Percentiles rank a stretch among this genome's conserved stretches.
These are phyloP conservation scores for Timema podura DNA, from an alignment of 2,888 invertebrate genomes.

Conservation along the genomic window DNA sequence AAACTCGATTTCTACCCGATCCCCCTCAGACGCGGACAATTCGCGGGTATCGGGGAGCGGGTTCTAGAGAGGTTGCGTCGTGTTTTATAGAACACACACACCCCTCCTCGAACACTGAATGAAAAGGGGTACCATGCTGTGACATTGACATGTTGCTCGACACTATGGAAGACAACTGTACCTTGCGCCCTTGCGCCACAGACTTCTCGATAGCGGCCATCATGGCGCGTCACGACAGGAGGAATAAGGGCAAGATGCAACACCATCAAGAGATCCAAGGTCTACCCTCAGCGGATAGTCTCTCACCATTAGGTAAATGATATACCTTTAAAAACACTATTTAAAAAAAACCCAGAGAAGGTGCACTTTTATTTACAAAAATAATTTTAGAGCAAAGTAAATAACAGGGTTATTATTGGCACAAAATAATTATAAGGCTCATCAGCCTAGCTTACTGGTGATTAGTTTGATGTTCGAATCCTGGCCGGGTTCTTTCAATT, in stretches of 20 bases:
- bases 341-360: no score
- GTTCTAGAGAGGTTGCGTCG: neutral
- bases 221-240: slow-evolving; percentile 68
- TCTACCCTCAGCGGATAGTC: slow-evolving; percentile 24
- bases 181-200: slow-evolving; percentile 71
- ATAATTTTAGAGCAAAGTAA: neutral
- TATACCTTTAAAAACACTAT: no score
- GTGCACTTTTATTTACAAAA: neutral
- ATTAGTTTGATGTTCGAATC: no score
- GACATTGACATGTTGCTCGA: slow-evolving; percentile 26
- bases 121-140: slow-evolving; percentile 9
- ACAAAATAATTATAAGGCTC: neutral
- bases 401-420: neutral
- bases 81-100: neutral
- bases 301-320: slow-evolving; percentile 45
- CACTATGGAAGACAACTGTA: slow-evolving; percentile 30
- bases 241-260: slow-evolving; percentile 36
- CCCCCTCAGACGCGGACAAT: neutral
- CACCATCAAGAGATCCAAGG: slow-evolving; percentile 3
- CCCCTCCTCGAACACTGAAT: neutral
- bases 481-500: no score
- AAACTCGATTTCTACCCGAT: no score
- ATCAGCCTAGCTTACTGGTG: neutral
- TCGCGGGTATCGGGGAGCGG: neutral
- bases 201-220: slow-evolving; percentile 96